A percentile compares a stretch with the other conserved stretches of the same genome.
Conservation (phyloP, 2,113 vertebrate species). For the Physeter macrocephalus region DNA sequence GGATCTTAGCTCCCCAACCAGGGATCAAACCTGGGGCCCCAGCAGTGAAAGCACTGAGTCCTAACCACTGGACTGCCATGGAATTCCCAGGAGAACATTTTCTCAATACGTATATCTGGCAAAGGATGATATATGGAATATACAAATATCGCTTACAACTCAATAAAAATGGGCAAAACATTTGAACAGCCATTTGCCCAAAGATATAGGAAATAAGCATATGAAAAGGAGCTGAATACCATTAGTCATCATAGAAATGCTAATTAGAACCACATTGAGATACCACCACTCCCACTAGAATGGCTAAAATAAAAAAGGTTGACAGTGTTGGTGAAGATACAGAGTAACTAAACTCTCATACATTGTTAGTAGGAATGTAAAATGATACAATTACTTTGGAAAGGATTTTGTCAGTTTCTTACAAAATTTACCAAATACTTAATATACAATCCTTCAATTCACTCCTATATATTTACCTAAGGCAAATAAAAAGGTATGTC, state of each 20-base stretch:
- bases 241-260: background rate
- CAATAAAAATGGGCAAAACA: background rate
- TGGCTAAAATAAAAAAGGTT: background rate
- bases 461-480: background rate
- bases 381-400: background rate
- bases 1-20: too few relatives aligned
- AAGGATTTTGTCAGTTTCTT: background rate
- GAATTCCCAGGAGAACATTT: background rate
- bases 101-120: background rate
- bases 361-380: background rate
- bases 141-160: background rate
- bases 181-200: background rate
- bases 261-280: background rate
- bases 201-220: background rate
- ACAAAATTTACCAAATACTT: background rate
- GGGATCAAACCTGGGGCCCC: too few relatives aligned
- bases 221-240: background rate
- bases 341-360: background rate
- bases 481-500: background rate
- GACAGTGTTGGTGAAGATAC: background rate
- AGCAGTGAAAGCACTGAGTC: too few relatives aligned
- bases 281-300: background rate
- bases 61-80: too few relatives aligned
- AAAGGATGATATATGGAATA: background rate
- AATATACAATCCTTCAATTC: background rate